Conservation (phyloP, 1,140 invertebrate genomes). For the Pinna nobilis region DNA sequence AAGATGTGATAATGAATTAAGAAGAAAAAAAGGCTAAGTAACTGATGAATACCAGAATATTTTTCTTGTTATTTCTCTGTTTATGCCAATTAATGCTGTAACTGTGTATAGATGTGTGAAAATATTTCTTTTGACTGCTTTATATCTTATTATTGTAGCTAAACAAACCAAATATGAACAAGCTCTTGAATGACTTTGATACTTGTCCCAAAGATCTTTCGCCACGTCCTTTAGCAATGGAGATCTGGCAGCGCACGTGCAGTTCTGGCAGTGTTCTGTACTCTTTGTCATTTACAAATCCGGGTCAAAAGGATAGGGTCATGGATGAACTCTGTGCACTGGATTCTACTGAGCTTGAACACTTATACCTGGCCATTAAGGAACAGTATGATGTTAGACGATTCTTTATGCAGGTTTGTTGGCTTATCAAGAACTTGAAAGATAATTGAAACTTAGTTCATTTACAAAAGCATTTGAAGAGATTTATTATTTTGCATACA, state of each 20-base stretch:
- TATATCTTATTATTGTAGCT: background rate
- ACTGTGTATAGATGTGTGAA: too few relatives aligned
- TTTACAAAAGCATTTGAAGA: background rate
- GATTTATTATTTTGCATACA: background rate
- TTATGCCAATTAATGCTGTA: too few relatives aligned
- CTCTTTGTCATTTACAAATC: background rate
- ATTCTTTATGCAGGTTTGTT: slow-evolving; percentile 20
- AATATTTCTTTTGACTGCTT: background rate
- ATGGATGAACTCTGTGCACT: slow-evolving; percentile 13
- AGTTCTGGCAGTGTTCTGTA: slow-evolving; percentile 6
- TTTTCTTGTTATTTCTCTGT: too few relatives aligned
- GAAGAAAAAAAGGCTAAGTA: too few relatives aligned
- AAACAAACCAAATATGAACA: slow-evolving; percentile 17
- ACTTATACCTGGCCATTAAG: slow-evolving; percentile 11
- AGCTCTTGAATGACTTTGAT: slow-evolving; percentile 26
- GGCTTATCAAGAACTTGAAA: background rate
- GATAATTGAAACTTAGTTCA: too few relatives aligned
- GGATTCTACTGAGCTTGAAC: background rate
- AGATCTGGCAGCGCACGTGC: slow-evolving; percentile 16
- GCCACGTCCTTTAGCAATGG: background rate
- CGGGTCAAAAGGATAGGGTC: background rate
- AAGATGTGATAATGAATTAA: too few relatives aligned
- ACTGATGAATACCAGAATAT: too few relatives aligned
- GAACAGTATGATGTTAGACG: slow-evolving; percentile 11
- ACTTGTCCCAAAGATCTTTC: background rate